Evolutionary conservation across 1,140 invertebrate species (phyloP), one percentile per base, ranked within the genome.

Genomic region (Pseudomyrmex dendroicus): DNA sequence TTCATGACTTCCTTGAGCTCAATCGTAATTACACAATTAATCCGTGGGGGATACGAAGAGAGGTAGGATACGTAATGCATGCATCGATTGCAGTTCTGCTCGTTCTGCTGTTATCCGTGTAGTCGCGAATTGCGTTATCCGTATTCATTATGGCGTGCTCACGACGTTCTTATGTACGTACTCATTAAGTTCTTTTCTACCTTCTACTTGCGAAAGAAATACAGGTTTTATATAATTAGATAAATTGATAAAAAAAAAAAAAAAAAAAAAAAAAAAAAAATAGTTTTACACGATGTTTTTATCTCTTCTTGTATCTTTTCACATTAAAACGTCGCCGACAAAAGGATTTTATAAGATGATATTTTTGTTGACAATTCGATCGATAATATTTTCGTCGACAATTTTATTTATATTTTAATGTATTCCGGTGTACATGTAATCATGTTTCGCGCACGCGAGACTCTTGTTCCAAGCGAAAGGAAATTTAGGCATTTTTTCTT

Each of bases 11-110:
- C 73, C 67, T 56, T 56, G 59, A 48, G 54, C 82, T 74, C 50
- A 62, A 77, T 68, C 20, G 67, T 57, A 82, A 83, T 70, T 86
- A 72, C 74, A 78, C 85, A 88, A 88, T 88, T 88, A 88, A 73
- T 73, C 35, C 67, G 48, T 17, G 82, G 46, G n/a, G n/a, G 57
- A 72, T 68, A 72, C 8, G 66, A 59, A 50, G 59, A 66, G 22
- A 82, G 72, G 86, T 85, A 88, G 86, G 68, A 88, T 70, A 85
- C 62, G 73, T 77, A 87, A 87, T 73, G 61, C 66, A 72, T 64
- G 77, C 74, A 74, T 56, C 74, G 83, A 85, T 66, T 22, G 64
- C 66, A 61, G n/a, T 22, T 68, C 74, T 44, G 52, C 20, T 70
- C 66, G 54, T 61, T 35, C 35, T 48, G 54, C 52, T 78, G 17